Percentiles rank a stretch among this genome's conserved stretches.
phyloP scores from a whole-genome alignment of 2,888 invertebrate genomes.

The Mythimna albipuncta region DNA sequence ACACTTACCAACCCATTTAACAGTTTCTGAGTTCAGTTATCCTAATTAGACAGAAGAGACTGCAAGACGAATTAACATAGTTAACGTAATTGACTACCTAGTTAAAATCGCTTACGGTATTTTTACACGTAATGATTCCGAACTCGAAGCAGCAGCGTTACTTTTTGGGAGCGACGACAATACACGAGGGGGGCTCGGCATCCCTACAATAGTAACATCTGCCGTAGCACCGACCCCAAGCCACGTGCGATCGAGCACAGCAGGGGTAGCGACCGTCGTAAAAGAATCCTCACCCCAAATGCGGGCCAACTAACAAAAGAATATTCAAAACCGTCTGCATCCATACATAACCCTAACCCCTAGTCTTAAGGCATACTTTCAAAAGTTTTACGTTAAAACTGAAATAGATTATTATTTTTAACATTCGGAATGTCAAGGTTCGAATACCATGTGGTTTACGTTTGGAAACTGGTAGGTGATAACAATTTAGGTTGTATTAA shows the following conservation, averaged over 20 bases:
- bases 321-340: constrained; percentile 44
- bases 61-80: constrained; percentile 44
- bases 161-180: constrained; percentile 43
- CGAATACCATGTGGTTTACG: constrained; percentile 85
- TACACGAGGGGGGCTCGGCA: constrained; percentile 62
- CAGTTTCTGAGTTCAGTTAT: constrained; percentile 42
- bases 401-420: constrained; percentile 90
- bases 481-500: constrained; percentile 70
- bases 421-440: constrained; percentile 89
- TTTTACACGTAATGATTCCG: constrained; percentile 53
- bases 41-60: constrained; percentile 41
- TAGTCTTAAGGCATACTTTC: constrained; percentile 72
- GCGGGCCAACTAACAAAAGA: constrained; percentile 75
- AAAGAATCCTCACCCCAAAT: constrained; percentile 86
- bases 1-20: constrained; percentile 2
- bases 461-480: constrained; percentile 83
- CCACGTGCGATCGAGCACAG: constrained; percentile 86
- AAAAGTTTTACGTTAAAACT: constrained; percentile 69
- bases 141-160: constrained; percentile 38
- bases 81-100: constrained; percentile 44
- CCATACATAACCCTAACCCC: constrained; percentile 72
- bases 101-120: constrained; percentile 45
- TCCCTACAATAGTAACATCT: constrained; percentile 84
- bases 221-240: constrained; percentile 78
- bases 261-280: constrained; percentile 86